phyloP scores from a whole-genome alignment of 2,797 vertebrate species.

The Melanotaenia maccullochi region DNA sequence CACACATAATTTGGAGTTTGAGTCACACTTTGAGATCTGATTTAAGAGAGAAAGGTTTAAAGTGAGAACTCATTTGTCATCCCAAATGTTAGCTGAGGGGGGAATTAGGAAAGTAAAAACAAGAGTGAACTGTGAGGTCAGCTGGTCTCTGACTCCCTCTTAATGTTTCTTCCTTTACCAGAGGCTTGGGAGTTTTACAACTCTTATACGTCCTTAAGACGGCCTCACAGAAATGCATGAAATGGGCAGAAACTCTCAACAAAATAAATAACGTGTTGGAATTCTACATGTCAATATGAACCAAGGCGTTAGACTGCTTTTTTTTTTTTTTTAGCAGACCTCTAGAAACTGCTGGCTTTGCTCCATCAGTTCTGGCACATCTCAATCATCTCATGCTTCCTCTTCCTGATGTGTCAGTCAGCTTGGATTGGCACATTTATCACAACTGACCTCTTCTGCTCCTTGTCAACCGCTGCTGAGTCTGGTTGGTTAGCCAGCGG shows the following conservation, averaged over 20 bases:
- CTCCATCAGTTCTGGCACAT: background rate
- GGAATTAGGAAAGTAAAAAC: background rate
- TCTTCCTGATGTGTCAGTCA: background rate
- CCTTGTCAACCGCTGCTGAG: background rate
- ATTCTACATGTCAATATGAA: background rate
- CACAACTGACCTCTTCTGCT: constrained; percentile 14
- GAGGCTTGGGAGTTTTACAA: background rate
- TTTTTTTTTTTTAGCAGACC: background rate
- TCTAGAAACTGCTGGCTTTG: background rate
- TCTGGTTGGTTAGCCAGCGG: constrained; percentile 11
- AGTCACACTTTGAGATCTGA: background rate
- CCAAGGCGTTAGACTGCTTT: background rate
- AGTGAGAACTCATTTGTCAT: background rate
- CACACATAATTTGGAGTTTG: background rate
- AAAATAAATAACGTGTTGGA: background rate
- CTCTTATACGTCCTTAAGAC: background rate
- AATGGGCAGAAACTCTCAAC: background rate
- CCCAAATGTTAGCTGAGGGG: background rate
- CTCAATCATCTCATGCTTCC: background rate
- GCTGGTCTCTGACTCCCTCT: background rate
- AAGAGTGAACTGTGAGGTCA: background rate
- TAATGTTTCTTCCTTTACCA: background rate
- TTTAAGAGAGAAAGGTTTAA: background rate
- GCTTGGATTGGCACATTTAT: background rate
- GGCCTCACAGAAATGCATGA: background rate